Base-by-base conservation (phyloP, 2,797 vertebrate genomes). In the Bovichtus variegatus region DNA sequence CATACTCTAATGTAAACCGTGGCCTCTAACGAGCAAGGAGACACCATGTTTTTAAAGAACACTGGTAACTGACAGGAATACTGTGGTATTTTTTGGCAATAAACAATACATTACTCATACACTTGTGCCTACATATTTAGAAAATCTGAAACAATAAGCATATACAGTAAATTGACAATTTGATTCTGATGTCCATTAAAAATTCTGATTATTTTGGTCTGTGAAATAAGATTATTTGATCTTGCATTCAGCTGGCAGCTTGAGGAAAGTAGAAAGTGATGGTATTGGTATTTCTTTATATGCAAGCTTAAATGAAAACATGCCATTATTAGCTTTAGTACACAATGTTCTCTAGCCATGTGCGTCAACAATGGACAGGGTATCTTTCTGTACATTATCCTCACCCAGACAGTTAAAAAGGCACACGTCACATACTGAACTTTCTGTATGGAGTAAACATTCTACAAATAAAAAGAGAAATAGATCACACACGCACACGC, bases 261-360 rank as follows among this genome's bases (percentile, higher is more conserved):
- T 19, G 29, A 18, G 9, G 16, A 36, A 66, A 40, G 5, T 41
- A 51, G 0, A 59, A n/a, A 68, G 19, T 58, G 31, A 86, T 78
- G 61, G 11, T 7, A 36, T 1, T 43, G 38, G 18, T 41, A 12
- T 25, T 49, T 57, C 59, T 79, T 71, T 43, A 13, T 21, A 9
- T 60, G 23, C 1, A 5, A 27, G 63, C 23, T 38, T 38, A n/a
- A 68, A 50, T 5, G 31, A 55, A 62, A 86, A 74, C 71, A 43
- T 25, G 54, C 16, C 63, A 36, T 43, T 9, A 46, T 58, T n/a
- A 64, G 62, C 51, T 50, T 73, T 51, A 70, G 90, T 66, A 91
- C 88, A 90, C 60, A 82, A 80, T 91, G 87, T 90, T 90, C 90
- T 63, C 51, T 73, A 38, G 44, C 49, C 27, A 23, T 12, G 23